Evolutionary conservation across 37 sponge, comb jelly and placozoan genomes (phyloP), one percentile per base, ranked within the genome.

Genomic region (Halisarca cf. caerulea): DNA sequence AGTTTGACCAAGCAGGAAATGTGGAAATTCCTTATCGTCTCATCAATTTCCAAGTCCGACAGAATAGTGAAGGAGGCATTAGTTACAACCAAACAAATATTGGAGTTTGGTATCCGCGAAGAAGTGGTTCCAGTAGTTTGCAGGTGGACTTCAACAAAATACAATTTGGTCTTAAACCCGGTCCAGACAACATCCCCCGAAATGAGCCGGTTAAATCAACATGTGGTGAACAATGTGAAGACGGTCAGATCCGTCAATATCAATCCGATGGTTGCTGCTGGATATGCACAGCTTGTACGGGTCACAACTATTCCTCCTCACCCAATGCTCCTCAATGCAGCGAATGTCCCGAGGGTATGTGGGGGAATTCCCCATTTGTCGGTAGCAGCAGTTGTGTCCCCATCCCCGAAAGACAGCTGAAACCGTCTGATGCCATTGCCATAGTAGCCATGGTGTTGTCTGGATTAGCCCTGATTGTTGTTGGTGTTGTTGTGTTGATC

Each of bases 1-100:
- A 47, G 6, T 94, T 96, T 89, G 94, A 94, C 40, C 37, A 35
- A 32, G 15, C 51, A 2, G 97, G 93, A 0, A 79, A 84, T 82
- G 84, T 85, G 9, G 43, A 86, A 14, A 90, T 83, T 11, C 78
- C 28, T n/a, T 94, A 94, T 83, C 73, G 82, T 35, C 90, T 94
- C 25, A 36, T 83, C 2, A 88, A 94, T 69, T 90, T 87, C 60
- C 89, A 92, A 28, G 82, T 70, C 2, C 21, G 24, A 20, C 33
- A 66, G 0, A 53, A 58, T 24, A 3, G 14, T 14, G 20, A 0
- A 27, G 36, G 66, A 27, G 25, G 44, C n/a, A 33, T 68, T 11
- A 28, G 27, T 5, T 86, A 79, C 37, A 18, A 34, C 3, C 86
- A 83, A 37, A 15, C 33, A n/a, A 53, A 73, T 27, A 64, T 88